phyloP scores from a whole-genome alignment of 2,113 vertebrate species.

The Tricholaema leucomelas region DNA sequence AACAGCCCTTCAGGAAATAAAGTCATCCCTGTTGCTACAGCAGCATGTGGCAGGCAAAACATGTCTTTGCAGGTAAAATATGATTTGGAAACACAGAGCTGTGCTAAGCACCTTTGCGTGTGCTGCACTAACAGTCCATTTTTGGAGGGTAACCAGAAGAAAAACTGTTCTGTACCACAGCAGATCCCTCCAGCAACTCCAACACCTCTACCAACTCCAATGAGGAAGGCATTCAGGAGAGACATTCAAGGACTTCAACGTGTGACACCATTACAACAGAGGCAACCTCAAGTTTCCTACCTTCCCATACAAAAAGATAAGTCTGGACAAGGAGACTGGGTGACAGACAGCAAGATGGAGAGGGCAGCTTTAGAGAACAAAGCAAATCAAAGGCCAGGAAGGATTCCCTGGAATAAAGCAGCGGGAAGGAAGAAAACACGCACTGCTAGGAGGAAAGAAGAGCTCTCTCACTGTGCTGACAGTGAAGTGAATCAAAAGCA shows the following conservation, averaged over 20 bases:
- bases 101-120: not conserved
- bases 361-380: not conserved
- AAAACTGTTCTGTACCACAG: not conserved
- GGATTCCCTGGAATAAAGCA: constrained; percentile 15
- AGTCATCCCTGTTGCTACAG: not conserved
- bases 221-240: constrained; percentile 30
- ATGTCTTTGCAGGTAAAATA: not conserved
- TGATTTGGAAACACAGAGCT: not conserved
- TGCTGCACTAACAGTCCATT: not conserved
- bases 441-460: not conserved
- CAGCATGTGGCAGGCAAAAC: not conserved
- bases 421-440: not conserved
- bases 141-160: not conserved
- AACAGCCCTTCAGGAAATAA: not conserved
- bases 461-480: not conserved
- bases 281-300: not conserved
- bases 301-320: not conserved
- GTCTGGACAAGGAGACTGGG: not conserved
- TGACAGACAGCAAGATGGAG: not conserved
- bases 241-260: not conserved
- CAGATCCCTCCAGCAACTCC: not conserved
- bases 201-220: not conserved
- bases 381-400: constrained; percentile 20
- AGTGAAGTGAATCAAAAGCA: constrained; percentile 1
- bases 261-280: not conserved